Evolutionary conservation across 1,140 invertebrate genomes (phyloP), one percentile per base, ranked within the genome.

Genomic region (Cydia fagiglandana): DNA sequence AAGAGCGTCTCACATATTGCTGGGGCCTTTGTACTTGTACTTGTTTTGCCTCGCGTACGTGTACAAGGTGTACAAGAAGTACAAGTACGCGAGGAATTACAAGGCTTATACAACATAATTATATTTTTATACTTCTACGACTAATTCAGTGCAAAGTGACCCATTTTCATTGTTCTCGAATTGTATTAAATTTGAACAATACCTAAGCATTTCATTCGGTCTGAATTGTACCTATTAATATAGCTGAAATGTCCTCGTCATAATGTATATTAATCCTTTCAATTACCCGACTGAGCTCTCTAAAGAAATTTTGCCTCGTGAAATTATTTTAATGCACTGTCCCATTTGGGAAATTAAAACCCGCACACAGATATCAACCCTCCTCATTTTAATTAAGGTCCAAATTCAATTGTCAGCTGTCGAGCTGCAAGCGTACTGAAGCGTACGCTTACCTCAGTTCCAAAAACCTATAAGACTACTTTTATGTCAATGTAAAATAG

Each of bases 261-360:
- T 61, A 24, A 61, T 61, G 17, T 15, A 20, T 61, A 61, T 61
- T 61, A 61, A 61, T 61, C 56, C 56, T 61, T 61, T 61, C 24
- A 61, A 61, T 61, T 24, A 61, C 50, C n/a, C 50, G n/a, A 53
- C 56, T 24, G 17, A 12, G 56, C 56, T 61, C 50, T 56, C 9
- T 7, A 61, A 12, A 61, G 17, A 66, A 66, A 13, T 66, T 38
- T 61, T 68, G 64, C 64, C 28, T 28, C 66, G 66, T 38, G 7
- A 38, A 70, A 70, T 70, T n/a, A 70, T 70, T 70, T 70, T 70
- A 70, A 70, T 70, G 64, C 28, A 68, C 64, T 38, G 30, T 38
- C 34, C 66, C 30, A 70, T 70, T 70, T 61, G 17, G 56, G 56
- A 17, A 61, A 20, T 24, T 3, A 61, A 61, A 20, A n/a, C 56